phyloP scores from a whole-genome alignment of 1,140 invertebrate species.

The Hypsibius dujardini region DNA sequence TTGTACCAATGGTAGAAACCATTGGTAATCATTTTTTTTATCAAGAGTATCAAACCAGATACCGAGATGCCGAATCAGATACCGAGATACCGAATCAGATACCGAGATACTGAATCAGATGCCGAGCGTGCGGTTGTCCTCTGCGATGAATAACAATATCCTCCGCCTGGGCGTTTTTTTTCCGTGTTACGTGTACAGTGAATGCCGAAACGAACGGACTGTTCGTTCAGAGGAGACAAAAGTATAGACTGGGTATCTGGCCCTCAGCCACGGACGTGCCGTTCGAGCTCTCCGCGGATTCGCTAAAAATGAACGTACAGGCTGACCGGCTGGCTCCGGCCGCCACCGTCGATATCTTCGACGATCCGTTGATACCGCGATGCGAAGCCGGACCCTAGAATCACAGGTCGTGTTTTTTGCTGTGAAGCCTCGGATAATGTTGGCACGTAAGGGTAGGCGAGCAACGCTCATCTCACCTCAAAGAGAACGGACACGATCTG shows the following conservation, averaged over 20 bases:
- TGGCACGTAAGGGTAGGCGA: background rate
- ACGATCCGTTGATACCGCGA: background rate
- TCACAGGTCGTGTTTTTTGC: background rate
- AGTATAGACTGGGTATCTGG: background rate
- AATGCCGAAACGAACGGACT: no score
- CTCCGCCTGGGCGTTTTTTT: no score
- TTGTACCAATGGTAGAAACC: no score
- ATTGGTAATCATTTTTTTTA: no score
- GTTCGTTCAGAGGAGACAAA: no score
- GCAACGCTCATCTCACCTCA: background rate
- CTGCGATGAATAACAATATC: no score
- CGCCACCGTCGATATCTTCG: background rate
- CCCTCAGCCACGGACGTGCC: background rate
- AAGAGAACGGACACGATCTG: background rate
- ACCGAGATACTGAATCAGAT: no score
- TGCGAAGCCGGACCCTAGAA: slow-evolving; percentile 5
- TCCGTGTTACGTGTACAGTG: no score
- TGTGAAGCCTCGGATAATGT: background rate
- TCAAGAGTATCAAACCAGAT: no score
- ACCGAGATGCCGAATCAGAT: no score
- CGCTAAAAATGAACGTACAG: background rate
- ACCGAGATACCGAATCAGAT: no score
- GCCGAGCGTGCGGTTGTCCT: no score
- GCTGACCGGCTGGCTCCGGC: background rate
- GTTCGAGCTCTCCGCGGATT: background rate